A percentile compares a stretch with the other conserved stretches of the same genome.
phyloP scores from a whole-genome alignment of 1,140 invertebrate species.

The Lycorma delicatula region DNA sequence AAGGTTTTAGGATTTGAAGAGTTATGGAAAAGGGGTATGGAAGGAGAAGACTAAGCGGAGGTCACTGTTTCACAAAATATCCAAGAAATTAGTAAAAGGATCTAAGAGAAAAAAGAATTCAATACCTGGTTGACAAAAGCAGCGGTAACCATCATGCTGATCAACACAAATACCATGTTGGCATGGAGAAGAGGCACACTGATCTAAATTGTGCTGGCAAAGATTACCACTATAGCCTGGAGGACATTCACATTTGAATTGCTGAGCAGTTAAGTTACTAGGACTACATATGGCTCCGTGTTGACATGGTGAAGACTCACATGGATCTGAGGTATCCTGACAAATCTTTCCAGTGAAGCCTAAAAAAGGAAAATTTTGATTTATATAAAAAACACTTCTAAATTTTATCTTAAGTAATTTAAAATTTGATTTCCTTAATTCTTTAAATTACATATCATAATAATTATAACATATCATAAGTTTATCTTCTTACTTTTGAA shows the following conservation, averaged over 20 bases:
- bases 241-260: slow-evolving; percentile 81
- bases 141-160: slow-evolving; percentile 38
- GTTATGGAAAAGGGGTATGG: too few species aligned
- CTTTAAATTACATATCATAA: too few species aligned
- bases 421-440: too few species aligned
- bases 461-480: too few species aligned
- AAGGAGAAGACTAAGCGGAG: too few species aligned
- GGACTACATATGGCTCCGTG: slow-evolving; percentile 77
- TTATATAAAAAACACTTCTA: too few species aligned
- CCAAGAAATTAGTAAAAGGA: too few species aligned
- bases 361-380: too few species aligned
- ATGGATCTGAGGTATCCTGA: slow-evolving; percentile 86
- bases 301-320: slow-evolving; percentile 91
- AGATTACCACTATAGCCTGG: slow-evolving; percentile 59
- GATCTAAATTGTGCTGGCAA: slow-evolving; percentile 42
- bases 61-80: too few species aligned
- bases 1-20: not conserved
- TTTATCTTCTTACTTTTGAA: too few species aligned
- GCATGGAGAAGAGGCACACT: slow-evolving; percentile 40
- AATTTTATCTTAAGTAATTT: too few species aligned
- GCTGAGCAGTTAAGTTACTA: slow-evolving; percentile 63
- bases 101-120: too few species aligned
- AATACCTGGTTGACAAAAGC: slow-evolving; percentile 40
- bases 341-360: slow-evolving; percentile 73
- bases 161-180: slow-evolving; percentile 42